Conservation (phyloP, 1,140 invertebrate genomes). For the Dendroctonus ponderosae region DNA sequence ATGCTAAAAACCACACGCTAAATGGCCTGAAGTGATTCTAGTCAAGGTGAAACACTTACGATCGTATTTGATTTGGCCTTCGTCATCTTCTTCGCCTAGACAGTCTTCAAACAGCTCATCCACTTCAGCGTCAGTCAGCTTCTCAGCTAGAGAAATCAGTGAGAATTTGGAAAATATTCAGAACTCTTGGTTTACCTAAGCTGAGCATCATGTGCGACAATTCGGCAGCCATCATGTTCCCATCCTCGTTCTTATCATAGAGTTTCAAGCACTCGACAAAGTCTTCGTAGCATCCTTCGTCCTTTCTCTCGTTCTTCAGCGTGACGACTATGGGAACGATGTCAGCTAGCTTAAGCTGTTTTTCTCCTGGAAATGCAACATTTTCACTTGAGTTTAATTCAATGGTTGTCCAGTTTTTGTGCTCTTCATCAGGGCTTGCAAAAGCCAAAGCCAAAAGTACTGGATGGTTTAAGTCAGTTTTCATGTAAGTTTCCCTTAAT, state of each 20-base stretch:
- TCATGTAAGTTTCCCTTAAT: no score
- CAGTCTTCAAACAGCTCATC: constrained; percentile 82
- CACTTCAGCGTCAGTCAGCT: constrained; percentile 76
- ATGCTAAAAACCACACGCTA: constrained; percentile 33
- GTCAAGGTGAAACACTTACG: constrained; percentile 64
- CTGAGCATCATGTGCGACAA: constrained; percentile 68
- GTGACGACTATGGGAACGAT: constrained; percentile 69
- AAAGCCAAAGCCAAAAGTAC: no score
- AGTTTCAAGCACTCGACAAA: constrained; percentile 77
- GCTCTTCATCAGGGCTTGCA: no score
- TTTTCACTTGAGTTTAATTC: neutral
- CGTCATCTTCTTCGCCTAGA: constrained; percentile 88
- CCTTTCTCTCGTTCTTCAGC: constrained; percentile 64
- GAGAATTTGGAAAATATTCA: constrained; percentile 15
- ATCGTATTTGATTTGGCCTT: constrained; percentile 89
- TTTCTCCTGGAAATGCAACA: constrained; percentile 53
- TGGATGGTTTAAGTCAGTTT: no score
- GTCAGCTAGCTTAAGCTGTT: constrained; percentile 70
- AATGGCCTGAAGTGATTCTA: neutral
- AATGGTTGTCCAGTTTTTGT: neutral
- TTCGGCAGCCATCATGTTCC: constrained; percentile 71
- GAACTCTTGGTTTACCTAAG: constrained; percentile 55
- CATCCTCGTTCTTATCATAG: constrained; percentile 74
- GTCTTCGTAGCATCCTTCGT: constrained; percentile 71
- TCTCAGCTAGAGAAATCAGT: constrained; percentile 69